phyloP scores from a whole-genome alignment of 2,888 invertebrate species.

The Coronaproctus castanopsis region DNA sequence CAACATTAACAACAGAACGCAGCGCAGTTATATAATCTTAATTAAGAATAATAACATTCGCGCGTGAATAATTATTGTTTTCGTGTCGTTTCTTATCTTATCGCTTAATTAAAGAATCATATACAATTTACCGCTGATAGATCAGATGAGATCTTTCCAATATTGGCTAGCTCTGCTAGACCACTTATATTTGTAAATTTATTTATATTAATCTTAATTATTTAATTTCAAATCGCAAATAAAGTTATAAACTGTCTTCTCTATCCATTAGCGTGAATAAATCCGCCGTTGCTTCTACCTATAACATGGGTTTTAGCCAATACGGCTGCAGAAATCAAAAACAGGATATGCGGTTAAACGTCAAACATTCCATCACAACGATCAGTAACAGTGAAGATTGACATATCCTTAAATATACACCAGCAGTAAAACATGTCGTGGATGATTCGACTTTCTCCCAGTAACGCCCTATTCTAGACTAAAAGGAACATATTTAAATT shows the following conservation, averaged over 20 bases:
- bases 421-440: not conserved
- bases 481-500: not conserved
- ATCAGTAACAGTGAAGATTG: not conserved
- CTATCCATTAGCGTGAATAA: not conserved
- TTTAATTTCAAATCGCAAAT: no score
- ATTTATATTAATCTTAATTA: not conserved
- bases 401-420: not conserved
- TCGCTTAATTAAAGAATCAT: no score
- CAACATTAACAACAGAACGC: no score
- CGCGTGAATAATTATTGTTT: no score
- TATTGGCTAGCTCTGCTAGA: not conserved
- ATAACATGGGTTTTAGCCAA: not conserved
- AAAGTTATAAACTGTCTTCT: not conserved
- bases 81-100: no score
- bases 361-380: not conserved
- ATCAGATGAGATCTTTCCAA: not conserved
- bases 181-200: not conserved
- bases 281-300: not conserved
- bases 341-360: not conserved
- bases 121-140: not conserved
- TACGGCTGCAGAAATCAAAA: not conserved
- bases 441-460: not conserved
- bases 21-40: no score
- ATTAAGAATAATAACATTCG: no score
- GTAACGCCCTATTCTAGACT: not conserved